Evolutionary conservation across 2,797 vertebrate species (phyloP).

Genomic region (Ctenosaura bakeri): DNA sequence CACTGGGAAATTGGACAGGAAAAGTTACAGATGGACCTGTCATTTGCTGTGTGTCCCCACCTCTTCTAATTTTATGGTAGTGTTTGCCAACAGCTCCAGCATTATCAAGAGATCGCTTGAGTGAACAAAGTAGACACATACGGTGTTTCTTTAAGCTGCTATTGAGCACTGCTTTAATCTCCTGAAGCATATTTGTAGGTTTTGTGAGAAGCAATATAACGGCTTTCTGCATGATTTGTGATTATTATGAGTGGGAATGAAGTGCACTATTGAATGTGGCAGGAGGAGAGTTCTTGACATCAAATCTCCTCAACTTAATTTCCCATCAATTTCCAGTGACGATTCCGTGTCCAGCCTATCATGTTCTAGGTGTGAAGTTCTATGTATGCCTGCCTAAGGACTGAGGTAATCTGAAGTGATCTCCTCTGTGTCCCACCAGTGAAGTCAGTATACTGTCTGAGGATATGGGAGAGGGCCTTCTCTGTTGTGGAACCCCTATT

Average conservation of each 20-base stretch:
- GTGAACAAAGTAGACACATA: slow-evolving; percentile 27
- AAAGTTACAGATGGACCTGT: slow-evolving; percentile 65
- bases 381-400: too few relatives aligned
- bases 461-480: too few relatives aligned
- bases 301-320: neutral
- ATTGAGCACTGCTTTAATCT: neutral
- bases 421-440: too few relatives aligned
- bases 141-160: neutral
- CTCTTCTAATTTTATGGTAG: slow-evolving; percentile 32
- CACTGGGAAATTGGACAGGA: slow-evolving; percentile 70
- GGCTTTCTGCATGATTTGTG: neutral
- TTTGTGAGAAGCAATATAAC: neutral
- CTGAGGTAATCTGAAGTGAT: too few relatives aligned
- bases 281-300: neutral
- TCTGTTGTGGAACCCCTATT: too few relatives aligned
- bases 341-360: too few relatives aligned
- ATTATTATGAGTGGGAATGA: slow-evolving; percentile 5
- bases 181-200: neutral
- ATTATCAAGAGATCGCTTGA: slow-evolving; percentile 32
- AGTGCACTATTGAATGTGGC: neutral
- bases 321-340: neutral
- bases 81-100: slow-evolving; percentile 6
- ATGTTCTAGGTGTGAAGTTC: too few relatives aligned
- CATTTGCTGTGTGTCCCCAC: slow-evolving; percentile 43
- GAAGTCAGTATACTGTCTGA: too few relatives aligned